Evolutionary conservation across 1,140 invertebrate genomes (phyloP), one percentile per base, ranked within the genome.

Genomic region (Spodoptera frugiperda): DNA sequence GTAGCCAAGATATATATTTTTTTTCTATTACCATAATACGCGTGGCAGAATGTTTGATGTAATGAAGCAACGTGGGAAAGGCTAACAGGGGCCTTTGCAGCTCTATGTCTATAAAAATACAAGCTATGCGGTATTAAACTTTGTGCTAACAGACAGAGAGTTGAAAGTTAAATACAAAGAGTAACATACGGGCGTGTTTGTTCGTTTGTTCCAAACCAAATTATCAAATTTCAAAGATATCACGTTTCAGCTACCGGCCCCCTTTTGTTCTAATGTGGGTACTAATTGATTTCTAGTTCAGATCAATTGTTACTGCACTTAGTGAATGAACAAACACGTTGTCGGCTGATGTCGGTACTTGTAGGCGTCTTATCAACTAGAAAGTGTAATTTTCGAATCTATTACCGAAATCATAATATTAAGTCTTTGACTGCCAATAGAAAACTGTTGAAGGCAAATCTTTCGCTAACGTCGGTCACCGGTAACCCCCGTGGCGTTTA

Each of bases 41-140:
- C 83, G 55, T 79, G 77, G 81, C 83, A 77, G 78, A 82, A 84
- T 86, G 84, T 90, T 89, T 86, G 86, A 84, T 83, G 83, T 81
- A 44, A 83, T 81, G 85, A 84, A 85, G 76, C 63, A 80, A 87
- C 88, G 84, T 89, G 88, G 84, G 89, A 91, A 90, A 87, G 70
- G 79, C 81, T 86, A 88, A 88, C 80, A 86, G 68, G 57, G 57
- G 53, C 19, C 59, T 76, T 44, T 57, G 59, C 54, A 65, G 17
- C 21, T 51, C 33, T 67, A 44, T 65, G 55, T 33, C 71, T 61
- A 70, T 73, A 57, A 57, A 77, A 39, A 11, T 21, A 54, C 48
- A 44, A 39, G 44, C 14, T 72, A 71, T 49, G 46, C 30, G 3
- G 75, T 39, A 39, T 54, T 75, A 48, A 73, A 51, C 76, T 63